A percentile compares a stretch with the other conserved stretches of the same genome.
These are phyloP conservation scores for Eristalinus aeneus DNA, from an alignment of 2,888 invertebrate species.

Conservation along the genomic window DNA sequence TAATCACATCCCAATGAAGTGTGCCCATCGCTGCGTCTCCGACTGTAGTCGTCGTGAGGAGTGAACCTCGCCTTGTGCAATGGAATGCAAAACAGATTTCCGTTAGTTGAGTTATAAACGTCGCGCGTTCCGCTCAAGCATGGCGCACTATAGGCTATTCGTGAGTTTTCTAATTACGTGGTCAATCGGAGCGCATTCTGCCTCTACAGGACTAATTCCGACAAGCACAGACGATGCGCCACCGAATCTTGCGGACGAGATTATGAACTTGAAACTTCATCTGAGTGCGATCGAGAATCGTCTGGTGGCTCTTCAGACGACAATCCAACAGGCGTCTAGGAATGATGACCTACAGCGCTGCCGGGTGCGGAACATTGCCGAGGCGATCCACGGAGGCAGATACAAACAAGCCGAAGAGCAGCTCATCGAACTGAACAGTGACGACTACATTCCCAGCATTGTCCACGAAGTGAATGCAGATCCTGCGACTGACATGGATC, in stretches of 20 bases:
- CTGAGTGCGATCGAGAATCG: background rate
- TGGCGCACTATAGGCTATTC: too few relatives aligned
- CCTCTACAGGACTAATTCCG: background rate
- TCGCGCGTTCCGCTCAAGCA: too few relatives aligned
- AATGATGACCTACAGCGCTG: background rate
- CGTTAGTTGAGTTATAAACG: too few relatives aligned
- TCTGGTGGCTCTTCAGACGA: background rate
- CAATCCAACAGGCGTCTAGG: background rate
- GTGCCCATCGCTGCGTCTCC: too few relatives aligned
- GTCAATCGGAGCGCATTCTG: too few relatives aligned
- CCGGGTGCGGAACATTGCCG: background rate
- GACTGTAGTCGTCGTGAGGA: too few relatives aligned
- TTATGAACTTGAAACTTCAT: background rate
- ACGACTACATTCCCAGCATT: background rate
- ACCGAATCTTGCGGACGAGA: too few relatives aligned
- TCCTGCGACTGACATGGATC: background rate
- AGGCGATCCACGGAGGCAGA: background rate
- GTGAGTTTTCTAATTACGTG: too few relatives aligned
- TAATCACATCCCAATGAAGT: too few relatives aligned
- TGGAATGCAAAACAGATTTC: too few relatives aligned
- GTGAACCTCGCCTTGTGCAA: too few relatives aligned
- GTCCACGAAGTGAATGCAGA: constrained; percentile 26
- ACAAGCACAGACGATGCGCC: background rate
- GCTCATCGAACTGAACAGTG: constrained; percentile 1
- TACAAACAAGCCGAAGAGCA: constrained; percentile 6